Percentiles rank a stretch among this genome's conserved stretches.
phyloP scores from a whole-genome alignment of 1,140 invertebrate genomes.

The Drosophila orena region DNA sequence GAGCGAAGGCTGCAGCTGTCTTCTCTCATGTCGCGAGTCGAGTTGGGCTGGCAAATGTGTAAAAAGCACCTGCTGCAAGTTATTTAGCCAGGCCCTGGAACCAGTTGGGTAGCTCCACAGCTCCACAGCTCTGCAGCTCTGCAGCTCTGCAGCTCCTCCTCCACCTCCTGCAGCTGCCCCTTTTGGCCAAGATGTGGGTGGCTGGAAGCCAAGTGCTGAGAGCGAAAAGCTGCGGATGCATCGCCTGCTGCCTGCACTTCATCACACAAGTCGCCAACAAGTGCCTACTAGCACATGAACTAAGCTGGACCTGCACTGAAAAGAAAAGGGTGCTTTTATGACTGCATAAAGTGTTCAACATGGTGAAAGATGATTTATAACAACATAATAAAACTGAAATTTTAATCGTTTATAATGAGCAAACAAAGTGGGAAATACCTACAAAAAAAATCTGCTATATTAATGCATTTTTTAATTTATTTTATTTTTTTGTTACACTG shows the following conservation, averaged over 20 bases:
- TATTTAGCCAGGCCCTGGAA: constrained; percentile 65
- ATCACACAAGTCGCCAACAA: constrained; percentile 74
- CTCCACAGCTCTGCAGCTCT: no score
- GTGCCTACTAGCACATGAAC: constrained; percentile 49
- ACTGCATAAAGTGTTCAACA: no score
- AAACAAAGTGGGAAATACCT: no score
- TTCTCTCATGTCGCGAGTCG: constrained; percentile 70
- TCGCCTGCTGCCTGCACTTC: constrained; percentile 62
- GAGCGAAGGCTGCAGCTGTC: constrained; percentile 63
- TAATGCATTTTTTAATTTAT: no score
- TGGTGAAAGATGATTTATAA: not conserved
- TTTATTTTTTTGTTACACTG: no score
- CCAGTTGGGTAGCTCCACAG: constrained; percentile 16
- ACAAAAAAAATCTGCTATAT: no score
- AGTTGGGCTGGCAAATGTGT: constrained; percentile 71
- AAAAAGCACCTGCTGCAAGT: constrained; percentile 82
- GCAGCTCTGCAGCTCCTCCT: not conserved
- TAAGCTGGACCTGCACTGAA: constrained; percentile 28
- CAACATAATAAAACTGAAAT: not conserved
- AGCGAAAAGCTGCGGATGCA: constrained; percentile 23
- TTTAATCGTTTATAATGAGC: no score
- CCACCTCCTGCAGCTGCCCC: constrained; percentile 12
- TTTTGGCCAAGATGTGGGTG: constrained; percentile 58
- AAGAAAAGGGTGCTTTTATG: not conserved
- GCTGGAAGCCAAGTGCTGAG: constrained; percentile 11